Base-by-base conservation (phyloP, 2,888 invertebrate species). In the Carcina quercana region DNA sequence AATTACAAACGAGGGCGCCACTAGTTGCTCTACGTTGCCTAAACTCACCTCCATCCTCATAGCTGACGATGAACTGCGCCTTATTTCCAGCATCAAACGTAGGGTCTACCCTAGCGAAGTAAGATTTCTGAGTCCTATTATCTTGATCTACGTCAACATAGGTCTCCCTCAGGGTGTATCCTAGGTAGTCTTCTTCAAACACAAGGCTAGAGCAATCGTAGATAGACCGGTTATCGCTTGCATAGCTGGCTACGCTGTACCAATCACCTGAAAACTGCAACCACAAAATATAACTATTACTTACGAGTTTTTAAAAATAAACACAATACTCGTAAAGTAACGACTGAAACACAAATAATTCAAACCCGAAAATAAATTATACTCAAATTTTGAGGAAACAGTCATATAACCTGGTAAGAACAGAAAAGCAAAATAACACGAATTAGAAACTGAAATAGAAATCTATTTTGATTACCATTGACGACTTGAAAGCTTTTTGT, bases 241-340 rank as follows among this genome's bases (percentile, higher is more conserved):
- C 75, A 21, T 63, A 82, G 36, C 72, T 78, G 0, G 72, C 80
- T 1, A 70, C 65, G 32, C 72, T 76, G 51, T 78, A 76, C 83
- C 83, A 83, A 11, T 66, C 41, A 1, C 83, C 83, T 71, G 82
- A 74, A 74, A 83, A 83, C 82, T 82, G 34, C 11, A 20, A n/a
- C 4, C 8, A 20, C 8, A 20, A 20, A 20, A 20, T 20, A 8
- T 20, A 8, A 1, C 10, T 20, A 8, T n/a, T n/a, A n/a, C n/a
- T n/a, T n/a, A n/a, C 10, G n/a, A 8, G 20, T 8, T n/a, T n/a
- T 20, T 8, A n/a, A n/a, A n/a, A n/a, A n/a, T n/a, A n/a, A n/a
- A n/a, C n/a, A n/a, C n/a, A n/a, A n/a, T n/a, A n/a, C n/a, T n/a
- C n/a, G n/a, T n/a, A n/a, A n/a, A n/a, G n/a, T n/a, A n/a, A n/a